Conservation (phyloP, 2,797 vertebrate genomes). For the Anas acuta region DNA sequence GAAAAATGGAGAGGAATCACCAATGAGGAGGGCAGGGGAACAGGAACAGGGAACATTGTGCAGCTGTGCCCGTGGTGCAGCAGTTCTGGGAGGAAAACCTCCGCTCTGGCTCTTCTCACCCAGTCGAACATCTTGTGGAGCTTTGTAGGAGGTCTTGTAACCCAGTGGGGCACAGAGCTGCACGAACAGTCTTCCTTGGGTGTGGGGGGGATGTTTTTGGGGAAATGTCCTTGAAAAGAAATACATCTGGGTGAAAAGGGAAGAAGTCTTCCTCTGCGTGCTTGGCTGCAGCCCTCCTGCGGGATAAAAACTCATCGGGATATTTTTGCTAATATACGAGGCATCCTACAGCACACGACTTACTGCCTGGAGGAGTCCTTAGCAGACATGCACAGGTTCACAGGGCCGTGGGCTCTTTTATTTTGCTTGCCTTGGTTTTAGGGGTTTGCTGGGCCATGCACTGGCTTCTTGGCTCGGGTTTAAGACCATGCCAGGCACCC, state of each 20-base stretch:
- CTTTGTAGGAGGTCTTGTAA: background rate
- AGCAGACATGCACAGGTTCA: background rate
- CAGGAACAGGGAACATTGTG: background rate
- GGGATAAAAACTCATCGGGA: background rate
- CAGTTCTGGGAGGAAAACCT: background rate
- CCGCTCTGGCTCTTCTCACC: background rate
- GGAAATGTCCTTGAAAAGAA: no score
- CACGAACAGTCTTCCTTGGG: background rate
- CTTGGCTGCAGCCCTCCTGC: background rate
- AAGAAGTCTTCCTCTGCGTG: background rate
- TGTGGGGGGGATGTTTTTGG: no score
- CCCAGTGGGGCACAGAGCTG: background rate
- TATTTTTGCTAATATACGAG: accelerated
- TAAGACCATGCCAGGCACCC: background rate
- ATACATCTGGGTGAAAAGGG: no score
- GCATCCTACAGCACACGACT: background rate
- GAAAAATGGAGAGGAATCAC: background rate
- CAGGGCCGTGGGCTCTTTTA: background rate
- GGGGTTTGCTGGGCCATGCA: background rate
- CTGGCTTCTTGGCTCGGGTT: background rate
- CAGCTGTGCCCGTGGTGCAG: background rate
- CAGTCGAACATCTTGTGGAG: background rate
- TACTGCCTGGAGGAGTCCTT: background rate
- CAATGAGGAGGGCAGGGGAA: background rate
- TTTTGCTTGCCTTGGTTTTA: background rate